These are phyloP conservation scores for Platyscapa corneri DNA, from an alignment of 1,140 invertebrate genomes.

Conservation along the genomic window DNA sequence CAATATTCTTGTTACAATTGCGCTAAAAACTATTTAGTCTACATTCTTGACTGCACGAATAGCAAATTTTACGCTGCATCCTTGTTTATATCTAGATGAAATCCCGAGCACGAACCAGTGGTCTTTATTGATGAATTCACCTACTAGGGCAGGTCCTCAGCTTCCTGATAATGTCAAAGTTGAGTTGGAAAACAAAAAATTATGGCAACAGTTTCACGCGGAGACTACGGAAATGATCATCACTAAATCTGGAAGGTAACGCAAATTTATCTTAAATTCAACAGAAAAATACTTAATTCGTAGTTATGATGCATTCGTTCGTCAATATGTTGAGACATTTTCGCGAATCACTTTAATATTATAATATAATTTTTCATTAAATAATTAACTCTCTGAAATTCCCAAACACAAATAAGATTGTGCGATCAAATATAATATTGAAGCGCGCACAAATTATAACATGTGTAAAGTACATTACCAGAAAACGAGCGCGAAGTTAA, in stretches of 20 bases:
- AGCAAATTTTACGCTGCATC: background rate
- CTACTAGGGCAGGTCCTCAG: constrained; percentile 30
- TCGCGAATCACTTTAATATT: no score
- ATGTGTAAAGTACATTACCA: no score
- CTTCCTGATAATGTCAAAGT: constrained; percentile 57
- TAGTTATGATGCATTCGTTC: no score
- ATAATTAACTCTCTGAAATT: no score
- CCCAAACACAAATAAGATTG: no score
- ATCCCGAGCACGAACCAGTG: constrained; percentile 4
- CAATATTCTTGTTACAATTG: background rate
- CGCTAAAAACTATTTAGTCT: background rate
- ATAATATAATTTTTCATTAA: no score
- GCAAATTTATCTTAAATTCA: no score
- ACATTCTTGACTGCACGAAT: background rate
- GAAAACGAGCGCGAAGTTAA: no score
- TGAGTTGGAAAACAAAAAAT: constrained; percentile 67
- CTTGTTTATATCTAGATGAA: constrained; percentile 54
- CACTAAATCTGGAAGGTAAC: constrained; percentile 83
- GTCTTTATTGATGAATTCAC: constrained; percentile 43
- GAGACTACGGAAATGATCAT: constrained; percentile 86
- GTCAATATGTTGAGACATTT: no score
- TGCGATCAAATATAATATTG: no score
- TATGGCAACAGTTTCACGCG: constrained; percentile 79
- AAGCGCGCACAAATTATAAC: no score
- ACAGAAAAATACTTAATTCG: no score